phyloP scores from a whole-genome alignment of 2,888 invertebrate genomes.

The Lycaena phlaeas region DNA sequence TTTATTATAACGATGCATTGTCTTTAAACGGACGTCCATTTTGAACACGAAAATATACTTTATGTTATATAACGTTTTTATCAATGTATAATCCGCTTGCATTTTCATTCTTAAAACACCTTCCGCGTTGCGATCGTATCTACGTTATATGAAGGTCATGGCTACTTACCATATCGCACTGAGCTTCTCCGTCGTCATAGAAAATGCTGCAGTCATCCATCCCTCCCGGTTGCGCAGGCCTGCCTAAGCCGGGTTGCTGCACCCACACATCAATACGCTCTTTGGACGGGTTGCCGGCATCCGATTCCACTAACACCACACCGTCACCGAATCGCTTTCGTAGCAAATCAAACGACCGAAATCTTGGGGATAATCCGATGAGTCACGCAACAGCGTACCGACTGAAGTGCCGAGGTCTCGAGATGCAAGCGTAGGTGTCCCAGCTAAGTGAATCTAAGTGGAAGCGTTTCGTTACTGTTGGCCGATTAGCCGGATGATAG shows the following conservation, averaged over 20 bases:
- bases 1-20: too few relatives aligned
- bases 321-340: constrained; percentile 36
- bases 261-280: constrained; percentile 63
- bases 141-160: constrained; percentile 21
- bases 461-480: constrained; percentile 28
- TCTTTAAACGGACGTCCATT: constrained; percentile 1
- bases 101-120: background rate
- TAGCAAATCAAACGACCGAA: constrained; percentile 39
- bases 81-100: background rate
- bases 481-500: constrained; percentile 28
- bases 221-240: constrained; percentile 39
- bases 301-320: constrained; percentile 43
- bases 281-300: constrained; percentile 68
- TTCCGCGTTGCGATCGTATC: background rate
- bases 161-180: constrained; percentile 66
- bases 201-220: constrained; percentile 69
- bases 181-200: constrained; percentile 69
- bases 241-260: constrained; percentile 43
- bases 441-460: constrained; percentile 32
- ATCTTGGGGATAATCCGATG: constrained; percentile 56
- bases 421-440: constrained; percentile 60
- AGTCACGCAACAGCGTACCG: constrained; percentile 51
- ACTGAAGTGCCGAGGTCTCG: constrained; percentile 35
- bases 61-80: constrained; percentile 2
- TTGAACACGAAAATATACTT: background rate